Evolutionary conservation across 1,140 invertebrate species (phyloP).

Genomic region (Drosophila sproati): DNA sequence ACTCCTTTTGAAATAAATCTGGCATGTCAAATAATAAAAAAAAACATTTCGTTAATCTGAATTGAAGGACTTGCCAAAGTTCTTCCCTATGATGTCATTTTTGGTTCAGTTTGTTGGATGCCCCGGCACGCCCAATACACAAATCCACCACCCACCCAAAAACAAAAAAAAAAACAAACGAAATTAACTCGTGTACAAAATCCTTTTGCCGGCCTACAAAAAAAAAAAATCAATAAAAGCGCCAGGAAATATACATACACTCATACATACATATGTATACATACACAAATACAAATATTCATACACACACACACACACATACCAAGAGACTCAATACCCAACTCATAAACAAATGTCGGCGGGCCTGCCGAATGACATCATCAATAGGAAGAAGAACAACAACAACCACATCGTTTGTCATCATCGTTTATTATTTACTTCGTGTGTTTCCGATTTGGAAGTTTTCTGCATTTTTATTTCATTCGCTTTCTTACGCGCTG

Average conservation of each 20-base stretch:
- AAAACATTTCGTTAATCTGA: not conserved
- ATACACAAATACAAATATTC: no score
- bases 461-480: conserved; percentile 8
- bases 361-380: conserved; percentile 40
- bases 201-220: conserved; percentile 46
- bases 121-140: conserved; percentile 16
- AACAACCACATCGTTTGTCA: conserved; percentile 5
- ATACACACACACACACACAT: conserved; percentile 1
- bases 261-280: conserved; percentile 1
- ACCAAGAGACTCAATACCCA: not conserved
- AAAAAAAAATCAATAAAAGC: conserved; percentile 46
- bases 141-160: not conserved
- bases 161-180: not conserved
- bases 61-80: not conserved
- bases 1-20: no score
- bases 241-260: conserved; percentile 43
- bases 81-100: conserved; percentile 42
- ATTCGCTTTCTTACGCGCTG: not conserved
- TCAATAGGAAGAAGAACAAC: conserved; percentile 17
- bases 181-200: conserved; percentile 1
- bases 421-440: conserved; percentile 9
- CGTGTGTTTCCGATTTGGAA: conserved; percentile 3
- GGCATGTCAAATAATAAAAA: not conserved
- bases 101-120: conserved; percentile 17
- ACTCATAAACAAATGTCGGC: conserved; percentile 43